Percentiles rank a stretch among this genome's conserved stretches.
Evolutionary conservation across 1,140 invertebrate genomes (phyloP).

Genomic region (Lithobius niger): DNA sequence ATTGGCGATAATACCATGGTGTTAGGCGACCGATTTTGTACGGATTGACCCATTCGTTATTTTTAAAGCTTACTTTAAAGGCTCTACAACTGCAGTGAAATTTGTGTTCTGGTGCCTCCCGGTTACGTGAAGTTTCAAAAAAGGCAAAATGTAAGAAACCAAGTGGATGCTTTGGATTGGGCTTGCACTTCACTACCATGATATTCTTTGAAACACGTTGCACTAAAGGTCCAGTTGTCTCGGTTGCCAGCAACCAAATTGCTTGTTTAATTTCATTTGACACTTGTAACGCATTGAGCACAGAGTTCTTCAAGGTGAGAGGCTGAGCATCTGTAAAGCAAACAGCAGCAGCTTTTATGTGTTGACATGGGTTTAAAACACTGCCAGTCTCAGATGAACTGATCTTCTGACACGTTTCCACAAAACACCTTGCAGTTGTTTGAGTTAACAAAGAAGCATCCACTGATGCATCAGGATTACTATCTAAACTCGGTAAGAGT

Average conservation of each 20-base stretch:
- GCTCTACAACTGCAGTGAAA: conserved; percentile 49
- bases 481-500: conserved; percentile 32
- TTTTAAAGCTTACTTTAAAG: conserved; percentile 38
- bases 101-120: conserved; percentile 43
- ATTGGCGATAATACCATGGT: no score
- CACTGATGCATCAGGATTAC: conserved; percentile 35
- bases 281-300: conserved; percentile 48
- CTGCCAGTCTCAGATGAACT: no score
- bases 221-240: conserved; percentile 51
- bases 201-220: conserved; percentile 61
- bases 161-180: conserved; percentile 50
- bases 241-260: conserved; percentile 47
- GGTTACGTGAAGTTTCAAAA: conserved; percentile 36
- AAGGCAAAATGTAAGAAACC: conserved; percentile 60
- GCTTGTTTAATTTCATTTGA: conserved; percentile 50
- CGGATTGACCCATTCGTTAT: no score
- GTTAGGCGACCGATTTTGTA: no score
- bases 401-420: conserved; percentile 39
- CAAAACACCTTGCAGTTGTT: conserved; percentile 48
- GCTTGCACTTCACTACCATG: conserved; percentile 62
- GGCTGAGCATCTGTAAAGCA: conserved; percentile 49
- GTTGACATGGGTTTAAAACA: conserved; percentile 38
- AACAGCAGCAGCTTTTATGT: conserved; percentile 51
- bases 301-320: conserved; percentile 47
- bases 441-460: conserved; percentile 31